phyloP scores from a whole-genome alignment of 2,113 vertebrate species.

The Thamnophis sirtalis region DNA sequence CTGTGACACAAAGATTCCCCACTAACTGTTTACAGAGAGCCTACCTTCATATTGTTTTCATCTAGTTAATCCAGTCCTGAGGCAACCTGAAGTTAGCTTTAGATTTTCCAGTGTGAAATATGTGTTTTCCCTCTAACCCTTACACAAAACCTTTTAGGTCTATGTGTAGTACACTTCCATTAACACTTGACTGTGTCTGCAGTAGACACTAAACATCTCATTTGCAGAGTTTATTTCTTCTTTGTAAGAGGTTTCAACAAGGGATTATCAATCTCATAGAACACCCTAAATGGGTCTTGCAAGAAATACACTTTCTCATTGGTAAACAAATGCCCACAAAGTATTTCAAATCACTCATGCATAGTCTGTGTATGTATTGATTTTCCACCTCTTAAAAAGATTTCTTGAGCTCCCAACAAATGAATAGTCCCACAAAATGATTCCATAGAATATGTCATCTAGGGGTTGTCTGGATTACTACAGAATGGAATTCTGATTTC shows the following conservation, averaged over 20 bases:
- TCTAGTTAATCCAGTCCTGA: background rate
- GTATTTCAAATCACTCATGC: background rate
- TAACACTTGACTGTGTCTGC: background rate
- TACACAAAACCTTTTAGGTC: background rate
- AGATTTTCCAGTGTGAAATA: background rate
- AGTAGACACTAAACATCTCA: background rate
- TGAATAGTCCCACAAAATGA: background rate
- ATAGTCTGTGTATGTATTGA: background rate
- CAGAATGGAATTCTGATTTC: background rate
- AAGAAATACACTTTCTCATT: background rate
- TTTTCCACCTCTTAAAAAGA: background rate
- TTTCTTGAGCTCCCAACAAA: background rate
- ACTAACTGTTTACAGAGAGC: background rate
- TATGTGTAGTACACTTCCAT: background rate
- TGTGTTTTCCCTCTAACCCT: background rate
- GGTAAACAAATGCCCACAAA: background rate
- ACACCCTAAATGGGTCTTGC: background rate
- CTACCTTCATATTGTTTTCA: background rate
- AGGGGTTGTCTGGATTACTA: background rate
- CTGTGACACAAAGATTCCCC: background rate
- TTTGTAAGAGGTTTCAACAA: background rate
- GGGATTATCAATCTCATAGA: background rate
- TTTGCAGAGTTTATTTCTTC: background rate
- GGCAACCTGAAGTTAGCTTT: background rate
- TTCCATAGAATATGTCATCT: background rate